Conservation (phyloP, 2,113 vertebrate genomes). For the Pollachius pollachius region DNA sequence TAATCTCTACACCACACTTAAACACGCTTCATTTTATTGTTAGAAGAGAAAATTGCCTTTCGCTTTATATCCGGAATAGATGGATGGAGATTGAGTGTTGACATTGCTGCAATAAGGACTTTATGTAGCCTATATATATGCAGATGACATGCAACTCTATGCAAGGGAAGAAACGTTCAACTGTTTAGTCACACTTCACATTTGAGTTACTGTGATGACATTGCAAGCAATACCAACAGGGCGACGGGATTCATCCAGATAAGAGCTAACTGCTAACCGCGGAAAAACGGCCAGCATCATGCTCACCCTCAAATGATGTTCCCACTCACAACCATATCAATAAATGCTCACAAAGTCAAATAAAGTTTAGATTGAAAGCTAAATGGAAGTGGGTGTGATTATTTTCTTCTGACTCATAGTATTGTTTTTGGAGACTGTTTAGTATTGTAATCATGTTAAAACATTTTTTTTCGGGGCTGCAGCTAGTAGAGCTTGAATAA, state of each 20-base stretch:
- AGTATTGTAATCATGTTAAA: too few relatives aligned
- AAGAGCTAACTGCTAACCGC: constrained; percentile 11
- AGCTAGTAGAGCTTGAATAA: too few relatives aligned
- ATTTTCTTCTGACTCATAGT: neutral
- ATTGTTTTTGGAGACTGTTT: constrained; percentile 1
- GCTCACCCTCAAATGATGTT: constrained; percentile 36
- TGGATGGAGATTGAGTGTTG: neutral
- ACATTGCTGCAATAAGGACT: constrained; percentile 13
- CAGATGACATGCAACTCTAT: constrained; percentile 51
- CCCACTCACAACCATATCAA: constrained; percentile 35
- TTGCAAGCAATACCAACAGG: constrained; percentile 42
- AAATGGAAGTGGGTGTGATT: too few relatives aligned
- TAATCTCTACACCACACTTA: neutral
- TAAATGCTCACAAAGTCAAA: constrained; percentile 50
- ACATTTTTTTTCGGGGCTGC: too few relatives aligned
- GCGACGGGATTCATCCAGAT: constrained; percentile 29
- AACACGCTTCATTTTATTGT: too few relatives aligned
- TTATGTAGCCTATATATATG: constrained; percentile 7
- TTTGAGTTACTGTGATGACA: constrained; percentile 44
- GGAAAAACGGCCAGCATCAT: constrained; percentile 42
- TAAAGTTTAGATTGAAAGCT: constrained; percentile 54
- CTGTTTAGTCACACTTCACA: constrained; percentile 26
- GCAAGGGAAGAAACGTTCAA: constrained; percentile 44
- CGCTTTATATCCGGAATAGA: neutral
- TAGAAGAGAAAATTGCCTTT: neutral